Evolutionary conservation across 2,888 invertebrate species (phyloP).

Genomic region (Ormyrus nitidulus): DNA sequence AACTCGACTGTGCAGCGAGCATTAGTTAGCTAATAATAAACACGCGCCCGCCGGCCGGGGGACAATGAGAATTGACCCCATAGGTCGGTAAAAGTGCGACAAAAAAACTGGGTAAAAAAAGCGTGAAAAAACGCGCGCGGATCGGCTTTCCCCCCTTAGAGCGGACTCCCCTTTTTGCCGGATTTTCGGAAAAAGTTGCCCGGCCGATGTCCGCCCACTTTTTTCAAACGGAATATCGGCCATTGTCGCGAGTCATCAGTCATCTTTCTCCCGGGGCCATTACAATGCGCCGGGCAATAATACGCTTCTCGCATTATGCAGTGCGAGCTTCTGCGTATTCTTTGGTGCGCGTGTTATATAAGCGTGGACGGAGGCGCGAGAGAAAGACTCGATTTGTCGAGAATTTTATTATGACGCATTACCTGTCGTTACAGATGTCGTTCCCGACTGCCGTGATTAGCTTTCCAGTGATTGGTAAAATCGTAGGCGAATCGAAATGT

Average conservation of each 20-base stretch:
- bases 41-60: conserved; percentile 20
- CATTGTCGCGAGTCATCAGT: conserved; percentile 50
- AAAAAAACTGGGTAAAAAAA: neutral
- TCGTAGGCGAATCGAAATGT: conserved; percentile 16
- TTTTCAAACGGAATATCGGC: conserved; percentile 28
- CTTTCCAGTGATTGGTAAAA: conserved; percentile 41
- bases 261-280: conserved; percentile 21
- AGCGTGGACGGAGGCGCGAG: neutral
- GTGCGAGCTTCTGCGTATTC: neutral
- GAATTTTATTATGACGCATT: conserved; percentile 74
- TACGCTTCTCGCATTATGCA: conserved; percentile 5
- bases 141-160: conserved; percentile 13
- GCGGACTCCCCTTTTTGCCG: conserved; percentile 46
- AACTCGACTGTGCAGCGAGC: conserved; percentile 7
- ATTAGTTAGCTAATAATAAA: conserved; percentile 53
- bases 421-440: conserved; percentile 66
- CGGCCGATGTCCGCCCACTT: conserved; percentile 29
- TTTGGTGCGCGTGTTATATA: neutral
- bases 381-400: conserved; percentile 59
- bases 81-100: neutral
- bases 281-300: conserved; percentile 21
- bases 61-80: conserved; percentile 49
- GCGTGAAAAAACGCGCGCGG: neutral
- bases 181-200: conserved; percentile 51
- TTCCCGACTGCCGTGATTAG: neutral